Evolutionary conservation across 2,888 invertebrate genomes (phyloP).

Genomic region (Dusona sp.): DNA sequence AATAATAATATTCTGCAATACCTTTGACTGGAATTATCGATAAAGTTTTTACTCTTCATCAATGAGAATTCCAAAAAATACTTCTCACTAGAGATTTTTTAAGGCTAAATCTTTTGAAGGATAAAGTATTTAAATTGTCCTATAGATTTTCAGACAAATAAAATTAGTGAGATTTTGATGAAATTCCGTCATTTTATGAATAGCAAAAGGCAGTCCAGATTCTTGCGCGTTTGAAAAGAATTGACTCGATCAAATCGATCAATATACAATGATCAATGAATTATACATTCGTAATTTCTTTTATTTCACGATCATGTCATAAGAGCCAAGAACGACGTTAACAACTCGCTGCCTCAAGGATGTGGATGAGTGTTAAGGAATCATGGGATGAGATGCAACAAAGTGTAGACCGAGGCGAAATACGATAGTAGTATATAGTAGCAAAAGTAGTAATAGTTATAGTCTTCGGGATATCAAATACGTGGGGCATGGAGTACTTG

Average conservation of each 20-base stretch:
- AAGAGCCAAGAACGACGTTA: slow-evolving; percentile 28
- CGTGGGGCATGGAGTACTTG: slow-evolving; percentile 10
- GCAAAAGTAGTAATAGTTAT: slow-evolving; percentile 18
- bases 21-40: no score
- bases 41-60: no score
- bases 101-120: no score
- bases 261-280: background rate
- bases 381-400: slow-evolving; percentile 44
- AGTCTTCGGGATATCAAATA: slow-evolving; percentile 22
- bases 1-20: no score
- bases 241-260: background rate
- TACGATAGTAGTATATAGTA: slow-evolving; percentile 6
- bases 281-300: background rate
- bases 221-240: background rate
- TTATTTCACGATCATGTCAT: slow-evolving; percentile 1
- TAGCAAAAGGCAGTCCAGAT: no score
- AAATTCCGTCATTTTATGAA: no score
- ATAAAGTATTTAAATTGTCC: no score
- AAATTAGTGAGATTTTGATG: no score
- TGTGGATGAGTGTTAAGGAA: slow-evolving; percentile 10
- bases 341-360: slow-evolving; percentile 21
- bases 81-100: no score
- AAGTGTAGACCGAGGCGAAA: slow-evolving; percentile 18
- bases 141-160: no score
- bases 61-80: no score